Evolutionary conservation across 2,113 vertebrate species (phyloP).

Genomic region (Oreochromis niloticus): DNA sequence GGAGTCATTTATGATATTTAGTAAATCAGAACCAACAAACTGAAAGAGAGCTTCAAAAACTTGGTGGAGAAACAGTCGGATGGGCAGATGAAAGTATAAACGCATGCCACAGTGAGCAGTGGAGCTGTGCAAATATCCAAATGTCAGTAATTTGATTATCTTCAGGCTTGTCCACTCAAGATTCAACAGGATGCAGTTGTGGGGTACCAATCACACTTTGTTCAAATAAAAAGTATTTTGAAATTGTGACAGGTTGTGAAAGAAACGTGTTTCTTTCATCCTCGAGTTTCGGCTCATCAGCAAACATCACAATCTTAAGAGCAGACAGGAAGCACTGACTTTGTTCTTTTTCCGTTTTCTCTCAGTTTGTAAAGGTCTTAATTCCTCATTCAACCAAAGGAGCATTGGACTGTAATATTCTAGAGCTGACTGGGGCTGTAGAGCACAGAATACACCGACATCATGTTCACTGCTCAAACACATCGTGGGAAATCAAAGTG

Average conservation of each 20-base stretch:
- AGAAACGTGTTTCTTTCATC: neutral
- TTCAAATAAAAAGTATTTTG: neutral
- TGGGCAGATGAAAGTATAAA: neutral
- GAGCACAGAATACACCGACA: neutral
- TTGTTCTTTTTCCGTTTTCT: neutral
- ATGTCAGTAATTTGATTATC: neutral
- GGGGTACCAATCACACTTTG: neutral
- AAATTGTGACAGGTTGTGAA: neutral
- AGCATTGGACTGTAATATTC: neutral
- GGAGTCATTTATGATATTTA: fast-evolving
- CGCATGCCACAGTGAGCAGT: neutral
- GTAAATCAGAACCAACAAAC: fast-evolving
- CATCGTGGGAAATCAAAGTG: neutral
- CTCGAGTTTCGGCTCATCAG: neutral
- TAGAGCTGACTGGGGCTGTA: neutral
- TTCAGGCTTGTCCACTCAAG: neutral
- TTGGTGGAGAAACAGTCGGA: neutral
- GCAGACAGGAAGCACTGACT: neutral
- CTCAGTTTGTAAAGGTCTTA: neutral
- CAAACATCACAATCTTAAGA: neutral
- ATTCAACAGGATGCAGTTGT: neutral
- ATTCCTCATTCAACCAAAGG: neutral
- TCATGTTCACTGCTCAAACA: neutral
- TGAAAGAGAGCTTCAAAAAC: neutral
- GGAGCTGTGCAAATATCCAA: neutral